These are phyloP conservation scores for Volucella bombylans DNA, from an alignment of 2,888 invertebrate species.

Conservation along the genomic window DNA sequence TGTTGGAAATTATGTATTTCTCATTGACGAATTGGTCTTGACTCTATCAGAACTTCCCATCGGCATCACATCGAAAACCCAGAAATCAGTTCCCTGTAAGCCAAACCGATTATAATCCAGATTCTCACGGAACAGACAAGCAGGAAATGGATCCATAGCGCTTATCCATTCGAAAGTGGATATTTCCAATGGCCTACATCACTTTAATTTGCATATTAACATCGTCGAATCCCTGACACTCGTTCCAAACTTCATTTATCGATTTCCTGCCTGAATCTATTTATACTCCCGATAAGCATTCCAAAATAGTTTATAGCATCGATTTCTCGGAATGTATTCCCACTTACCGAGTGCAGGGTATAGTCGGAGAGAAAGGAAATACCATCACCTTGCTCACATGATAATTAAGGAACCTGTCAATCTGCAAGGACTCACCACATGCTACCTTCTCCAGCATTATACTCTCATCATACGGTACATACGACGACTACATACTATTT, in stretches of 20 bases:
- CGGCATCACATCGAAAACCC: no score
- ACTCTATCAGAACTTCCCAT: no score
- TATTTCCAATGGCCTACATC: constrained; percentile 10
- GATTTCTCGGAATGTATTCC: constrained; percentile 24
- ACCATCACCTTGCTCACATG: constrained; percentile 45
- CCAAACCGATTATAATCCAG: no score
- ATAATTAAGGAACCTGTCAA: constrained; percentile 69
- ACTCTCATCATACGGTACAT: constrained; percentile 20
- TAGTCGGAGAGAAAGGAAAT: constrained; percentile 3
- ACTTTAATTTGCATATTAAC: constrained; percentile 13
- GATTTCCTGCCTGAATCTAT: constrained; percentile 58
- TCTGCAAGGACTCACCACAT: constrained; percentile 34
- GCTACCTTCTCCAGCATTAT: constrained; percentile 7
- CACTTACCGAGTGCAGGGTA: constrained; percentile 5
- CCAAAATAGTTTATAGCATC: constrained; percentile 37
- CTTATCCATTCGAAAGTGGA: not conserved
- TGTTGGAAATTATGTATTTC: no score
- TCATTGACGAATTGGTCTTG: no score
- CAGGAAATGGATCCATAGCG: no score
- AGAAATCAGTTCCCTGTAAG: no score
- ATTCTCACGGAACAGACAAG: no score
- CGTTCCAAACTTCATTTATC: constrained; percentile 39
- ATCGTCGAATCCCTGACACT: constrained; percentile 4
- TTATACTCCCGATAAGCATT: constrained; percentile 48
- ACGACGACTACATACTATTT: not conserved